Percentiles rank a stretch among this genome's conserved stretches.
These are phyloP conservation scores for Asobara japonica DNA, from an alignment of 1,140 invertebrate genomes.

Conservation along the genomic window DNA sequence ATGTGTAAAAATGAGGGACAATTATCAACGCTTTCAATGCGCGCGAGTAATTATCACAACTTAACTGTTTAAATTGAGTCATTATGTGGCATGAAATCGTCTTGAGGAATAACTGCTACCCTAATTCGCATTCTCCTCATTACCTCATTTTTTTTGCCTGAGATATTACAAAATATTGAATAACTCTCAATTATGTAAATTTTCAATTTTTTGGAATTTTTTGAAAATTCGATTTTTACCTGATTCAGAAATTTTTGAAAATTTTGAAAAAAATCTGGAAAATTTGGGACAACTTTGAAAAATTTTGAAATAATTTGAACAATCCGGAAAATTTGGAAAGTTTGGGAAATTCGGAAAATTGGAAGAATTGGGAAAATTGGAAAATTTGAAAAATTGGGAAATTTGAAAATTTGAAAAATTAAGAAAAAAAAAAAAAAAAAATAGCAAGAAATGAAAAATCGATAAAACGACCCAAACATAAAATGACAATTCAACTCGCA, in stretches of 20 bases:
- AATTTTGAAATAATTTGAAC: too few relatives aligned
- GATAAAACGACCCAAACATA: too few relatives aligned
- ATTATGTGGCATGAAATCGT: not conserved
- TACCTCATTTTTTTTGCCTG: not conserved
- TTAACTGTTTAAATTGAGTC: constrained; percentile 6
- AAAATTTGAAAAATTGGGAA: too few relatives aligned
- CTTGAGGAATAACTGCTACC: not conserved
- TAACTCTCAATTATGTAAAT: not conserved
- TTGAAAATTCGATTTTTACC: not conserved
- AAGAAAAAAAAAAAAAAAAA: too few relatives aligned
- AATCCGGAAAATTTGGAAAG: too few relatives aligned
- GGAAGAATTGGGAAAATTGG: too few relatives aligned
- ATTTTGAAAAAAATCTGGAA: too few relatives aligned
- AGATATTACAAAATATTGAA: not conserved
- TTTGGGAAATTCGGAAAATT: too few relatives aligned
- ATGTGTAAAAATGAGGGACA: not conserved
- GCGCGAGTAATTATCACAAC: not conserved
- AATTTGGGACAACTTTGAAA: too few relatives aligned
- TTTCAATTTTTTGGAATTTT: not conserved
- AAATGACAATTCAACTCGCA: not conserved
- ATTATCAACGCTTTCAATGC: not conserved
- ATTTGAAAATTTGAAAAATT: too few relatives aligned
- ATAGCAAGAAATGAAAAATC: too few relatives aligned
- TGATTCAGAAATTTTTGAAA: too few relatives aligned
- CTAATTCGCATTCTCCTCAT: not conserved